Evolutionary conservation across 2,113 vertebrate species (phyloP), one percentile per base, ranked within the genome.

Genomic region (Gallinago undulata): DNA sequence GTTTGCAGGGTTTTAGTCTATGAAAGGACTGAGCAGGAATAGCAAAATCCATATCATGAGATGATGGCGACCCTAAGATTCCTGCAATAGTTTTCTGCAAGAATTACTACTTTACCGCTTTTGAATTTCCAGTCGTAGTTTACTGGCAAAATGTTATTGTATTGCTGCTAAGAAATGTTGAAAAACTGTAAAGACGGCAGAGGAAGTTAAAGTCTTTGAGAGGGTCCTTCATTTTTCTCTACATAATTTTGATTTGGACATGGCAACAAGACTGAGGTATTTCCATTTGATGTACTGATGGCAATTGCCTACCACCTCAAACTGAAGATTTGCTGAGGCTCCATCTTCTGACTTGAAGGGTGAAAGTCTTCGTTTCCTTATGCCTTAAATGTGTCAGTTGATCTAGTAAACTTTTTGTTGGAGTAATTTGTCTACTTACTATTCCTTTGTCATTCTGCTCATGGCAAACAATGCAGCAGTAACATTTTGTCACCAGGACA

Each of bases 181-280:
- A 35, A 60, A 35, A 66, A 22, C 3, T 48, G 60, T 31, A 14
- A 18, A 45, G 50, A 9, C 27, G 64, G 19, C 31, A 60, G 62
- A 68, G 4, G 22, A 31, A 25, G 11, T 25, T 6, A n/a, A 89
- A 84, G 37, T 17, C 21, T 43, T 81, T 63, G 15, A 63, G 35
- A 56, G 18, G 6, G 5, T 67, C 0, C 1, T 67, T 80, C 6
- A 22, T 59, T n/a, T 86, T 55, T 27, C 22, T 41, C 50, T 5
- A 7, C 0, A 0, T 35, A 73, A 27, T 41, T 78, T 37, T 48
- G 4, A 25, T 70, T 85, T 55, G 62, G 31, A 31, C 4, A 3
- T 18, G 33, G n/a, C 62, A 70, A 14, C 45, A 59, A 37, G 56
- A 13, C 3, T 67, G 5, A 53, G 41, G 6, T 75, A 25, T 85